phyloP scores from a whole-genome alignment of 2,113 vertebrate species.

The Nyctereutes procyonoides region DNA sequence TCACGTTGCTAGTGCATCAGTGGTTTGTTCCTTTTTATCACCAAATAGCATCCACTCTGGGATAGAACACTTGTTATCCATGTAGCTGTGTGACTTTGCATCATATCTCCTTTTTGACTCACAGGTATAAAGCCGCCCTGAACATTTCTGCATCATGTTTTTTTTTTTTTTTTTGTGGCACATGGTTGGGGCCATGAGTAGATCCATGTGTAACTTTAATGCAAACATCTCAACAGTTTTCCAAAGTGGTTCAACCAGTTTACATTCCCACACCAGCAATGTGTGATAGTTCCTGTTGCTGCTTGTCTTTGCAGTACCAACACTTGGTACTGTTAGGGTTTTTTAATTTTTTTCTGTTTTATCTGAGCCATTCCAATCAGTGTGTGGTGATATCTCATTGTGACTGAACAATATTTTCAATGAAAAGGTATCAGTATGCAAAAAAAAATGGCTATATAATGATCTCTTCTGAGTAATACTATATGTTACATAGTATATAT shows the following conservation, averaged over 20 bases:
- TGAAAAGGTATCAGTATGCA: neutral
- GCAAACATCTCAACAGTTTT: neutral
- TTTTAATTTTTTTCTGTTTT: neutral
- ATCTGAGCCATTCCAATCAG: neutral
- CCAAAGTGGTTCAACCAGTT: neutral
- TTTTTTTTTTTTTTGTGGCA: neutral
- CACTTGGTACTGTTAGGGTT: neutral
- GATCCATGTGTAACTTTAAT: neutral
- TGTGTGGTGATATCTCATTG: neutral
- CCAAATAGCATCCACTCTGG: no score
- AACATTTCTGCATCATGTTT: neutral
- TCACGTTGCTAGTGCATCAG: accelerated
- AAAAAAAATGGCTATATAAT: neutral
- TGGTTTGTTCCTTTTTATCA: neutral
- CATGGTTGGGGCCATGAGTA: neutral
- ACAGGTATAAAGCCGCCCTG: neutral
- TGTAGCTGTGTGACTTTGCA: neutral
- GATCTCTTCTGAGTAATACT: neutral
- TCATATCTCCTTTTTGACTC: neutral
- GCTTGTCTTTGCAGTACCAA: neutral
- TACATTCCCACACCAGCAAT: accelerated
- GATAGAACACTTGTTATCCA: neutral
- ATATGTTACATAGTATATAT: neutral
- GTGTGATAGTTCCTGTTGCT: accelerated
- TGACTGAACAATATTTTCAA: neutral